Percentiles rank a stretch among this genome's conserved stretches.
Conservation (phyloP, 1,140 invertebrate genomes). For the Leptopilina boulardi region DNA sequence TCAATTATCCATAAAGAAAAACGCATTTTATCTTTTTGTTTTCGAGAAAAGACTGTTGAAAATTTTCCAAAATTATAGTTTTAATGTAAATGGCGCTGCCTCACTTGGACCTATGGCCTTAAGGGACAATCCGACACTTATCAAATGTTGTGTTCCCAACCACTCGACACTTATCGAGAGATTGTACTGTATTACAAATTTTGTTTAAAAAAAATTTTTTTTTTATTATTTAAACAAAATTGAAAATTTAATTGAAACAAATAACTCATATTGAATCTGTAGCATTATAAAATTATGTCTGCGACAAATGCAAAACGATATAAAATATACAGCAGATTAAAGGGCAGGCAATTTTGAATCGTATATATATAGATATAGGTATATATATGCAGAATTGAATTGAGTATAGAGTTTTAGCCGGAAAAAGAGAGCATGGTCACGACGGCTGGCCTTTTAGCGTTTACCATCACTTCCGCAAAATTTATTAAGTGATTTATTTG, state of each 20-base stretch:
- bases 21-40: no score
- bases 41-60: no score
- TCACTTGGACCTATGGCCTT: no score
- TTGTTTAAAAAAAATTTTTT: no score
- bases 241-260: background rate
- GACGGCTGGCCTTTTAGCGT: slow-evolving; percentile 59
- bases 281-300: background rate
- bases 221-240: background rate
- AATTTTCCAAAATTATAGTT: no score
- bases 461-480: slow-evolving; percentile 56
- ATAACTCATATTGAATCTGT: background rate
- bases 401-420: slow-evolving; percentile 46
- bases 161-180: no score
- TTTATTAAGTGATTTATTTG: slow-evolving; percentile 68
- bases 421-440: slow-evolving; percentile 33
- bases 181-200: no score
- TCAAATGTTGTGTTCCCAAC: no score
- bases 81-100: no score
- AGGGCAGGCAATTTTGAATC: slow-evolving; percentile 3
- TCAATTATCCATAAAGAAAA: no score
- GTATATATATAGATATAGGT: background rate
- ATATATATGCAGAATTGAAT: background rate
- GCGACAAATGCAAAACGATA: background rate
- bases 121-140: no score
- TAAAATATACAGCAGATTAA: slow-evolving; percentile 6